Evolutionary conservation across 2,888 invertebrate genomes (phyloP), one percentile per base, ranked within the genome.

Genomic region (Caenorhabditis sp.): DNA sequence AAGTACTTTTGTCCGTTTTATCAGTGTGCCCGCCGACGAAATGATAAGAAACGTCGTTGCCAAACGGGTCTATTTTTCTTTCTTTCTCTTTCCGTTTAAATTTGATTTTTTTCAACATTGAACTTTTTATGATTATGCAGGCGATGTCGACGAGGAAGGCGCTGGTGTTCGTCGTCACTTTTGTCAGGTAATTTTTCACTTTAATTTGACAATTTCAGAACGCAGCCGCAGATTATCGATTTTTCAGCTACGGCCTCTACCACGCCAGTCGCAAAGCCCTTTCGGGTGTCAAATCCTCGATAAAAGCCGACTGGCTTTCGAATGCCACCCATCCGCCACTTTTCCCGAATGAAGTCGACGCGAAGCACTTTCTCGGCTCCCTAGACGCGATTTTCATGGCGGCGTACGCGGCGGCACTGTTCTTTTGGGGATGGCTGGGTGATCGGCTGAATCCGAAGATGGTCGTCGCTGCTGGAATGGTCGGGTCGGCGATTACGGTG

Each of bases 371-470:
- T 72, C 83, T 92, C 13, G 91, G 91, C 20, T 82, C 85, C 1
- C 79, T 91, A 22, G 91, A 91, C 55, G 90, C 90, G 28, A 76
- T 90, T 53, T 92, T 91, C 70, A 91, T 91, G 91, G 82, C 83
- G 26, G 89, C 84, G 62, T 91, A 91, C 69, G 90, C 91, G 2
- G 82, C 85, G 22, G 93, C 93, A 2, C 88, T 93, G 5, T 93
- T 92, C 87, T 91, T 93, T 56, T 93, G 93, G 92, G 93, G 93
- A 35, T 91, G 92, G 85, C 71, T 93, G 58, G 93, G 93, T 35
- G 93, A 93, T 86, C 91, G 93, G 76, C 91, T 92, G 68, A 92
- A 93, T 85, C 91, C 93, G 70, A 90, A 92, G 67, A 85, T 90
- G 60, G 92, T 93, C 11, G 87, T 93, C 13, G 89, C 92, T 20